Percentiles rank a stretch among this genome's conserved stretches.
phyloP scores from a whole-genome alignment of 1,140 invertebrate species.

The Heterodera carotae region DNA sequence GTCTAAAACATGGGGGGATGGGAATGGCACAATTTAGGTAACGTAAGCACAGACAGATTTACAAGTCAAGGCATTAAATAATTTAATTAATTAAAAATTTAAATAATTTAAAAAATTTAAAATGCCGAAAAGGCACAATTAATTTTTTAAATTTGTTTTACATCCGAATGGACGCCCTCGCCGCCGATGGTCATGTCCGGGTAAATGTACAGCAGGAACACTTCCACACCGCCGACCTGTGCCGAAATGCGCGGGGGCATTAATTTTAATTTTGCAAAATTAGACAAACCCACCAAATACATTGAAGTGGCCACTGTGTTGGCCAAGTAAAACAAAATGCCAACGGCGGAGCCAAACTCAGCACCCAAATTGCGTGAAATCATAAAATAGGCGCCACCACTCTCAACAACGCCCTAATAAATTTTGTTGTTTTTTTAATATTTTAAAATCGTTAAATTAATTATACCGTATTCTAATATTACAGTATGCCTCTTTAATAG shows the following conservation, averaged over 20 bases:
- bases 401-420: slow-evolving; percentile 76
- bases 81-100: too few relatives aligned
- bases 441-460: too few relatives aligned
- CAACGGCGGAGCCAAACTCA: slow-evolving; percentile 96
- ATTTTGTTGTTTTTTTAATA: slow-evolving; percentile 9
- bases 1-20: not conserved
- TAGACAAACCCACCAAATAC: slow-evolving; percentile 73
- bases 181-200: slow-evolving; percentile 57
- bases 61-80: too few relatives aligned
- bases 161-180: slow-evolving; percentile 49
- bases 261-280: not conserved
- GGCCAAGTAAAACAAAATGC: slow-evolving; percentile 96
- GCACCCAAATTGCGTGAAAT: slow-evolving; percentile 95
- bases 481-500: too few relatives aligned
- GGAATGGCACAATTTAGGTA: slow-evolving; percentile 15
- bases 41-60: too few relatives aligned
- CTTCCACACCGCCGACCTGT: slow-evolving; percentile 89
- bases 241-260: not conserved
- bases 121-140: slow-evolving; percentile 6
- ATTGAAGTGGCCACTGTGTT: slow-evolving; percentile 96
- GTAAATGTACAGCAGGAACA: slow-evolving; percentile 74
- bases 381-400: slow-evolving; percentile 97
- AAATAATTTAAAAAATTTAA: not conserved
- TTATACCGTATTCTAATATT: too few relatives aligned
- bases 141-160: slow-evolving; percentile 6